Evolutionary conservation across 2,113 vertebrate species (phyloP).

Genomic region (Mola mola): DNA sequence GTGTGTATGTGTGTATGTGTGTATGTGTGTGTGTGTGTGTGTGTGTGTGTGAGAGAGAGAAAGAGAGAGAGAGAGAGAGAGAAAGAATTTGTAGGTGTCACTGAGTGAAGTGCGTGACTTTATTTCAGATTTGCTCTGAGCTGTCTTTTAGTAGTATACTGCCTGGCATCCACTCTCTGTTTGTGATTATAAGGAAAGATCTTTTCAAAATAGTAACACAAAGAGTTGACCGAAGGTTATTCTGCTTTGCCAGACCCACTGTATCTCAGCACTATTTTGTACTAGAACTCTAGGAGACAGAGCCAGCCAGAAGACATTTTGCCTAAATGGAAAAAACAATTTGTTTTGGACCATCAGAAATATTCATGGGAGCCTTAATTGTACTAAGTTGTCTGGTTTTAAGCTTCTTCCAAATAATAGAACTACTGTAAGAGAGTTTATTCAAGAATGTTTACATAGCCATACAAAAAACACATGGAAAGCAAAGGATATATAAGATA

Average conservation of each 20-base stretch:
- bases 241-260: neutral
- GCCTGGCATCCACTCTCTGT: conserved; percentile 17
- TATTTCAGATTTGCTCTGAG: conserved; percentile 36
- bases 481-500: no score
- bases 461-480: no score
- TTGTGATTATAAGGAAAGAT: conserved; percentile 15
- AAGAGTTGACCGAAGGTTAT: conserved; percentile 5
- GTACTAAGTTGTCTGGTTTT: no score
- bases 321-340: neutral
- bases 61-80: conserved; percentile 11
- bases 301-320: conserved; percentile 1
- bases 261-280: neutral
- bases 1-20: conserved; percentile 17
- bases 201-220: conserved; percentile 8
- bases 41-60: conserved; percentile 28
- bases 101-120: conserved; percentile 61
- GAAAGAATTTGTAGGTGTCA: conserved; percentile 69
- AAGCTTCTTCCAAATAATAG: no score
- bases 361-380: no score
- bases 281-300: no score
- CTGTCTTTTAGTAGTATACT: conserved; percentile 30
- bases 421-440: no score
- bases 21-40: conserved; percentile 32
- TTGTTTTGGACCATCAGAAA: conserved; percentile 3
- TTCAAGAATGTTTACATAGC: no score